Evolutionary conservation across 2,888 invertebrate species (phyloP), one percentile per base, ranked within the genome.

Genomic region (Athalia rosae): DNA sequence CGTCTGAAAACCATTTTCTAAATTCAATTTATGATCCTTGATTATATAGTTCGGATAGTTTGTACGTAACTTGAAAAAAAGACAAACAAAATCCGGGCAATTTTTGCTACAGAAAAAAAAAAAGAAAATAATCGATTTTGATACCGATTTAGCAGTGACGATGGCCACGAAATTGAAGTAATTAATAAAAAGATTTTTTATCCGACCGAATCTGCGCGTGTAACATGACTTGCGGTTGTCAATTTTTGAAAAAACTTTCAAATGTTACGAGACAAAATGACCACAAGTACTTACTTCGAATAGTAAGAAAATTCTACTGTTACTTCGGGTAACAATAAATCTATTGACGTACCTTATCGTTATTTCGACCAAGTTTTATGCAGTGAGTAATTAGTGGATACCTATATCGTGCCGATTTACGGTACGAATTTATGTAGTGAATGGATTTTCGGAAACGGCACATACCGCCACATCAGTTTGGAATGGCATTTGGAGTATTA

Each of bases 401-500:
- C n/a, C n/a, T n/a, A 28, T 2, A 28, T 41, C 50, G 50, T 67
- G 28, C 15, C 15, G 50, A 6, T 58, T 28, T 28, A 28, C 28
- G 43, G 69, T 71, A 45, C 45, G 56, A 71, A 28, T 45, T 43
- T 58, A 43, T 28, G 28, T 28, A 58, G 69, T 71, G 58, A 15
- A 71, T 71, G 69, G 50, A 56, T 71, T 56, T 71, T 71, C 13
- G 58, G 45, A 15, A 71, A 41, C 15, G 56, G 56, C 45, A 58
- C 43, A 71, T 58, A 71, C 43, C 28, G 28, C 2, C 9, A 53
- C 41, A 67, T 53, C 50, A 79, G 63, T 82, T 85, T 83, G 88
- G 88, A 81, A 87, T 88, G 88, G 87, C 86, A 85, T 83, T 86
- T 83, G 87, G 85, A 74, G 85, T 81, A 81, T 80, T 85, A 78